Evolutionary conservation across 2,797 vertebrate species (phyloP), one percentile per base, ranked within the genome.

Genomic region (Chromis chromis): DNA sequence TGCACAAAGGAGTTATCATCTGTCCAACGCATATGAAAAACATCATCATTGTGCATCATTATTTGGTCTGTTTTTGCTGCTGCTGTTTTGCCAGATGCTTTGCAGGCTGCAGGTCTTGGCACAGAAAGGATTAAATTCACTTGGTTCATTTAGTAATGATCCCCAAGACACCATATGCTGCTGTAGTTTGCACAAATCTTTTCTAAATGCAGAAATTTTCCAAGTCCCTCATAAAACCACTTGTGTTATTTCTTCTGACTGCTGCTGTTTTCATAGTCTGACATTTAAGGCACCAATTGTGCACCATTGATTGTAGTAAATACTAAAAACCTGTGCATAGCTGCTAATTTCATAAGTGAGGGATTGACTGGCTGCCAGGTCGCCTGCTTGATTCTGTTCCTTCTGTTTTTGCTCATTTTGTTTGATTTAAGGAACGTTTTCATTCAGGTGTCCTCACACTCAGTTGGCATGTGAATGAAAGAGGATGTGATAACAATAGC

Each of bases 381-480:
- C 13, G 57, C 24, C 22, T n/a, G 10, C 31, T 2, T 62, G 22
- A 40, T 16, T 55, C n/a, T 54, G 11, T 21, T 21, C 16, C 52
- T 22, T 53, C 50, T 59, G 17, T 62, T 57, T 3, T 6, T 24
- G 17, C 21, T 53, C 13, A 14, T 44, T 59, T 42, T 25, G 4
- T 59, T 36, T 71, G 8, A 25, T 69, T 64, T 31, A 19, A 19
- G 19, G 9, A 60, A 39, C 33, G n/a, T 61, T 49, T 64, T 42
- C 8, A 54, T 40, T 2, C 3, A 7, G 19, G 6, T 63, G 14
- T 60, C 27, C 33, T 50, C 24, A 68, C 16, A 22, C 0, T 2
- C 16, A 22, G 9, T 58, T 46, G 60, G 39, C 28, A 40, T 24
- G 48, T 28, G 52, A 54, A 28, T 17, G 27, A 19, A 28, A 54